Percentiles rank a stretch among this genome's conserved stretches.
These are phyloP conservation scores for Peromyscus attwateri DNA, from an alignment of 2,797 vertebrate genomes.

Conservation along the genomic window DNA sequence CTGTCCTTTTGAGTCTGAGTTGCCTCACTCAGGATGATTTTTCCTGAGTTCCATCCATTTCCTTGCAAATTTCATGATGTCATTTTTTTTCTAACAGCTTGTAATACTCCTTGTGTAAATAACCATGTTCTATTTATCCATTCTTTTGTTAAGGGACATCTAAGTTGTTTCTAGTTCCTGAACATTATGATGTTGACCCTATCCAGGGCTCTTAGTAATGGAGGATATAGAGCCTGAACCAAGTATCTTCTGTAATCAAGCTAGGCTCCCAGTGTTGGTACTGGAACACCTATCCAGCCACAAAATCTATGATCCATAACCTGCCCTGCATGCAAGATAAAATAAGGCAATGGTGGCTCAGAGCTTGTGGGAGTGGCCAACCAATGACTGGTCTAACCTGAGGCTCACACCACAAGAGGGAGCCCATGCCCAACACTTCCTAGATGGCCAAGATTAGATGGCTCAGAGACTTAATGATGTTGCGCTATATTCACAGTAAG, in stretches of 20 bases:
- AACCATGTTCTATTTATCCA: background rate
- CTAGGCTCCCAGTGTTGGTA: background rate
- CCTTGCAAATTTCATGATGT: background rate
- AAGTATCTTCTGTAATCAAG: background rate
- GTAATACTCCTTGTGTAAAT: background rate
- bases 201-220: background rate
- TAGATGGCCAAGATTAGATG: too few species aligned
- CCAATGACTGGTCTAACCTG: background rate
- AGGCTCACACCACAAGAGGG: background rate
- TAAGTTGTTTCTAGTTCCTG: background rate
- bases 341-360: background rate
- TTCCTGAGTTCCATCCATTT: background rate
- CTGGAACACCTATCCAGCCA: background rate
- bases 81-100: background rate
- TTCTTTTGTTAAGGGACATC: background rate
- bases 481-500: too few species aligned
- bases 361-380: background rate
- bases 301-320: background rate
- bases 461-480: too few species aligned
- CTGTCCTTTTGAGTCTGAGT: too few species aligned
- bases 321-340: background rate
- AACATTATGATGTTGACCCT: background rate
- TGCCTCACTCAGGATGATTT: background rate
- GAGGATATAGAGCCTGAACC: background rate
- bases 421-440: too few species aligned